Conservation (phyloP, 2,888 invertebrate genomes). For the Adelphocoris suturalis region DNA sequence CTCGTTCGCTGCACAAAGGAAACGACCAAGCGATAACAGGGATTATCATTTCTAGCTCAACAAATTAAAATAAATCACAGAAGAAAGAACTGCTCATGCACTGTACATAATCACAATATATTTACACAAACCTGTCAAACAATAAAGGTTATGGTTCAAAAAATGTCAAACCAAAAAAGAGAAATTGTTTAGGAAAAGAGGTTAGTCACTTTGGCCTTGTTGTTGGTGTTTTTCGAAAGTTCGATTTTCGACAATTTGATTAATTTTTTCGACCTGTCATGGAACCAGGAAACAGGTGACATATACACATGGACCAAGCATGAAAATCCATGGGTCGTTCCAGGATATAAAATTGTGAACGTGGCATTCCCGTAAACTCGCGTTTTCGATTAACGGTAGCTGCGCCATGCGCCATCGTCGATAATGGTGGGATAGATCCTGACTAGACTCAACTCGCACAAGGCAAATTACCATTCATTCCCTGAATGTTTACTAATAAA, state of each 20-base stretch:
- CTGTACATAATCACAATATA: not conserved
- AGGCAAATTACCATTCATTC: no score
- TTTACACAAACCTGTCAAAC: not conserved
- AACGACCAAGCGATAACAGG: not conserved
- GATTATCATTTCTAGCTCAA: not conserved
- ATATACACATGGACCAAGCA: not conserved
- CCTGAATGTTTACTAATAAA: no score
- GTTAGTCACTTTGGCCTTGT: slow-evolving; percentile 36
- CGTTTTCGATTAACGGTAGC: no score
- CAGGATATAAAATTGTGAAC: no score
- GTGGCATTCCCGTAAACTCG: no score
- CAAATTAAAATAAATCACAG: not conserved
- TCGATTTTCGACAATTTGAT: not conserved
- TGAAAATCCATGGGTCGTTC: no score
- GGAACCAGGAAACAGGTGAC: no score
- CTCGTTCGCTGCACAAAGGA: slow-evolving; percentile 22
- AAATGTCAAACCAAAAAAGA: slow-evolving; percentile 7
- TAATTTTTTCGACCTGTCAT: no score
- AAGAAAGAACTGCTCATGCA: not conserved
- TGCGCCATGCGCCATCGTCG: no score
- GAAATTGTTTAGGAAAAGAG: slow-evolving; percentile 15
- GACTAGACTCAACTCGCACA: no score
- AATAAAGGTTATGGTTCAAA: not conserved
- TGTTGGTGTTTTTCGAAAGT: not conserved
- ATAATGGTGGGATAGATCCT: no score